Base-by-base conservation (phyloP, 2,888 invertebrate genomes). In the Enoplolaimus lenunculus region DNA sequence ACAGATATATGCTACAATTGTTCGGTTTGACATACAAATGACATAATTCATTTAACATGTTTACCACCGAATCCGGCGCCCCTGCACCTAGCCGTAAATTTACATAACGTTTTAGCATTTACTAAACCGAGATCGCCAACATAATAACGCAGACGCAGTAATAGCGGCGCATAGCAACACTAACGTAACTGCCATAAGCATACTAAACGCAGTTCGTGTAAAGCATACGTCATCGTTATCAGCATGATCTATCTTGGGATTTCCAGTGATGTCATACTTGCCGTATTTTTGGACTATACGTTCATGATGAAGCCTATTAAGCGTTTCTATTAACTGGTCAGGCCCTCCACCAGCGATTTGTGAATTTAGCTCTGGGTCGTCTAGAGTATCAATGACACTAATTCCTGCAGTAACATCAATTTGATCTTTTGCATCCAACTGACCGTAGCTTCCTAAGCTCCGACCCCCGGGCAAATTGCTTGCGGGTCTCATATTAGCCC, bases 351-450 rank as follows among this genome's bases (percentile, higher is more conserved):
- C n/a, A n/a, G n/a, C n/a, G n/a, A n/a, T n/a, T n/a, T 2, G 59
- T 7, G 2, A 30, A 7, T 21, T 67, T 65, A n/a, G n/a, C 7
- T 45, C n/a, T 13, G 33, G 34, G 3, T 70, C 70, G 28, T 70
- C 73, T 68, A 74, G 68, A 29, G 71, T 73, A 70, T 74, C 74
- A 57, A 74, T 67, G 68, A 74, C 73, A 70, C 72, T 73, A 34
- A 74, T 68, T 13, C 70, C 71, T 2, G 74, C 70, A 59, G 70
- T 68, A n/a, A 74, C 71, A 60, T 74, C 74, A 45, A 74, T 30
- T 34, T 71, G 71, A 34, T 28, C 33, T 3, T 29, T 13, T 3
- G 21, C 16, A 3, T 13, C 26, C 2, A 66, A 3, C 26, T 31
- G 34, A 26, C 26, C n/a, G 7, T 45, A 13, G 21, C 7, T 45